Percentiles rank a stretch among this genome's conserved stretches.
Conservation (phyloP, 2,888 invertebrate genomes). For the Archips xylosteana region DNA sequence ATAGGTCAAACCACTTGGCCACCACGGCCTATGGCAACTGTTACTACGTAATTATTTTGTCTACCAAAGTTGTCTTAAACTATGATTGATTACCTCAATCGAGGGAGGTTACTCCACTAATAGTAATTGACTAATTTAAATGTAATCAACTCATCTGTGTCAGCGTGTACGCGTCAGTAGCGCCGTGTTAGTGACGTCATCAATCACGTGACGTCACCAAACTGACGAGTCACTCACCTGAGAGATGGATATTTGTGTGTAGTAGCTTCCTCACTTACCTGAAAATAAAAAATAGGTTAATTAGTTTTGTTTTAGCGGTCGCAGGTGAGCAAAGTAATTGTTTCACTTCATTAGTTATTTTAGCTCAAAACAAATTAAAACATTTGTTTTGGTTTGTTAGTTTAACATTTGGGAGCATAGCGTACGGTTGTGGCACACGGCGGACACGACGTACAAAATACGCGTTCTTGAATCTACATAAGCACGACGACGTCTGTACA, state of each 20-base stretch:
- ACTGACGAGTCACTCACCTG: constrained; percentile 7
- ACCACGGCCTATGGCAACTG: no score
- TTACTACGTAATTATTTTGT: background rate
- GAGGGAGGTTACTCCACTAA: background rate
- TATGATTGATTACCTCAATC: background rate
- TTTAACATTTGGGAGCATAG: no score
- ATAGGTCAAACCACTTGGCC: no score
- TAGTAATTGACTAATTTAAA: constrained; percentile 1
- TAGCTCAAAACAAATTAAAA: no score
- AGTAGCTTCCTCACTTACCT: constrained; percentile 24
- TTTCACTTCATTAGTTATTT: no score
- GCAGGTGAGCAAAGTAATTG: no score
- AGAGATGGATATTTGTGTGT: constrained; percentile 12
- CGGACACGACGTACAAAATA: no score
- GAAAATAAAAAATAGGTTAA: background rate
- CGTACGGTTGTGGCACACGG: no score
- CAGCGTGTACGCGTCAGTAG: background rate
- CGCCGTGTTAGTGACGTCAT: constrained; percentile 8
- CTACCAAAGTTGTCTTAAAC: background rate
- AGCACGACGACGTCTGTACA: no score
- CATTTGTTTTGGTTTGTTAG: no score
- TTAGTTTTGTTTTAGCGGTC: no score
- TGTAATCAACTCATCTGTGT: background rate
- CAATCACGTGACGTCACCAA: constrained; percentile 29
- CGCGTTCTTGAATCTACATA: no score